These are phyloP conservation scores for Diplodus sargus DNA, from an alignment of 2,797 vertebrate species.

Conservation along the genomic window DNA sequence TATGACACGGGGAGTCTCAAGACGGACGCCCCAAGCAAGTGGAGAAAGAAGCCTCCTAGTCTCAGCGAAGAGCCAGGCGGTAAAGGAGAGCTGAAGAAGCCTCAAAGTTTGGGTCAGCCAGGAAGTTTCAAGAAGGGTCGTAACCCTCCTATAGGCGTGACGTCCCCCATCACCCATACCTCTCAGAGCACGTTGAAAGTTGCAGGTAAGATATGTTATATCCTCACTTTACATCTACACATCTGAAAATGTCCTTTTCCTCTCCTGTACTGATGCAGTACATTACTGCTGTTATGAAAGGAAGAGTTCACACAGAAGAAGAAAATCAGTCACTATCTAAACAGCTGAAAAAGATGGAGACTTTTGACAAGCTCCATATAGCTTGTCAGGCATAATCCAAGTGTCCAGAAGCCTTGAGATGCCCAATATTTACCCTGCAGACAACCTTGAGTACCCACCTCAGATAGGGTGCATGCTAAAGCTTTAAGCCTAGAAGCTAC, in stretches of 20 bases:
- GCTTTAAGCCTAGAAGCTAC: no score
- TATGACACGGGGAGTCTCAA: conserved; percentile 97
- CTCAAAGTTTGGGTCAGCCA: conserved; percentile 89
- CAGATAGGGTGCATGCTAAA: no score
- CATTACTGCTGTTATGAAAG: neutral
- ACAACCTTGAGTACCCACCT: no score
- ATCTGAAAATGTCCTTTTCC: neutral
- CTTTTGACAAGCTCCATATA: no score
- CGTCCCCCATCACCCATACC: conserved; percentile 96
- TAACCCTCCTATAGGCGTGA: conserved; percentile 93
- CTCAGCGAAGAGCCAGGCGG: conserved; percentile 78
- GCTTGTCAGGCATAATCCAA: no score
- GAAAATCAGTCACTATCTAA: no score
- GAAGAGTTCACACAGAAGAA: no score
- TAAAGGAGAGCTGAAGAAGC: conserved; percentile 92
- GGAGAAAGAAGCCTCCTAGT: conserved; percentile 91
- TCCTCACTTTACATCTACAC: neutral
- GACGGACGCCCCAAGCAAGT: conserved; percentile 92
- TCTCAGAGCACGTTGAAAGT: conserved; percentile 94
- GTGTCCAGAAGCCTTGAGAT: no score
- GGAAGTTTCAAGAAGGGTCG: conserved; percentile 91
- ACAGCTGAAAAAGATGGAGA: no score
- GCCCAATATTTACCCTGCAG: no score
- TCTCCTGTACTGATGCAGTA: neutral
- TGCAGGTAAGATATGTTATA: conserved; percentile 85